Evolutionary conservation across 2,113 vertebrate genomes (phyloP).

Genomic region (Epinephelus moara): DNA sequence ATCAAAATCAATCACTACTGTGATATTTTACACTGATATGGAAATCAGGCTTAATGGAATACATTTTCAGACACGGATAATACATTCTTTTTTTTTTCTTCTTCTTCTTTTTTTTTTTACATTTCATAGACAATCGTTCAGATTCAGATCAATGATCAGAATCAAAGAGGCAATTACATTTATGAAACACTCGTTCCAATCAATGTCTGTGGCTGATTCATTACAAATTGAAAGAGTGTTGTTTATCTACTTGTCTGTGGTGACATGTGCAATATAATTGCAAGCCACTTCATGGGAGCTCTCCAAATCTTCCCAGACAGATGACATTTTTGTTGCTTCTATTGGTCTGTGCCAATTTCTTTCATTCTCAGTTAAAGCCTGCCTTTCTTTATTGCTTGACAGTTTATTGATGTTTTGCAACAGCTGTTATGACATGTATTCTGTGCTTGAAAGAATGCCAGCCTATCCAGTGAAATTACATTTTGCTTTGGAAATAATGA

Average conservation of each 20-base stretch:
- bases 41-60: slow-evolving; percentile 58
- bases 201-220: slow-evolving; percentile 70
- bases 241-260: slow-evolving; percentile 71
- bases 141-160: slow-evolving; percentile 76
- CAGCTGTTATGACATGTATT: slow-evolving; percentile 70
- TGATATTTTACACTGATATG: slow-evolving; percentile 41
- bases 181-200: slow-evolving; percentile 68
- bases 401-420: slow-evolving; percentile 69
- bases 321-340: slow-evolving; percentile 71
- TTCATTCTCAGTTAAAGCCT: slow-evolving; percentile 61
- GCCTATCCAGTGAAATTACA: slow-evolving; percentile 15
- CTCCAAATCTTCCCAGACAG: slow-evolving; percentile 67
- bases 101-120: not conserved
- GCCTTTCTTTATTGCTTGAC: slow-evolving; percentile 46
- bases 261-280: slow-evolving; percentile 71
- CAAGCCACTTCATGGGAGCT: slow-evolving; percentile 67
- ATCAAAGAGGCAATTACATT: slow-evolving; percentile 78
- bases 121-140: slow-evolving; percentile 50
- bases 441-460: slow-evolving; percentile 41
- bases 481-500: slow-evolving; percentile 40
- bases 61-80: slow-evolving; percentile 41
- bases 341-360: slow-evolving; percentile 68
- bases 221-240: slow-evolving; percentile 66
- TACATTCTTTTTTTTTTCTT: not conserved
- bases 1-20: slow-evolving; percentile 41